Conservation (phyloP, 2,888 invertebrate species). For the Lepidochitona cinerea region DNA sequence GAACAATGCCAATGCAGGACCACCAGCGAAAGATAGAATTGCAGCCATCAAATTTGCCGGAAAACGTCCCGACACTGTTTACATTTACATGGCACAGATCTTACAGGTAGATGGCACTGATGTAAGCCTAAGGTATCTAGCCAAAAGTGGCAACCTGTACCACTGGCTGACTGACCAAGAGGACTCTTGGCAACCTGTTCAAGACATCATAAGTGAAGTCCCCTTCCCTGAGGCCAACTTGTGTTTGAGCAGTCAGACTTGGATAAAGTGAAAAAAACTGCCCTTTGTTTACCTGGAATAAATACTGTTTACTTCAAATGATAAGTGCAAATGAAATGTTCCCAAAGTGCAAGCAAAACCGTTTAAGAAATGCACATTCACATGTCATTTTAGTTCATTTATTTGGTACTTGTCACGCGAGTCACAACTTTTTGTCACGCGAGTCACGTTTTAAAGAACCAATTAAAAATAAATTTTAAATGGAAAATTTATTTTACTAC, state of each 20-base stretch:
- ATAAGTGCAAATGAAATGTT: no score
- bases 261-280: background rate
- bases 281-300: background rate
- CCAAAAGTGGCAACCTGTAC: background rate
- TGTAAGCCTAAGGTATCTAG: background rate
- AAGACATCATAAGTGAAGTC: background rate
- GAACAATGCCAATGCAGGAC: background rate
- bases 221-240: background rate
- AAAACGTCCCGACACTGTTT: background rate
- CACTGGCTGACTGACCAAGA: background rate
- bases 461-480: background rate
- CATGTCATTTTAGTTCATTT: background rate
- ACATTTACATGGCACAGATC: conserved; percentile 2
- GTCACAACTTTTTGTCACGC: conserved; percentile 2
- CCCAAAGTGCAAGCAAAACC: background rate
- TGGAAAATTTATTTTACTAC: background rate
- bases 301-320: conserved; percentile 7
- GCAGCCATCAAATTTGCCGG: background rate
- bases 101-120: background rate
- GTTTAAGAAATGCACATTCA: background rate
- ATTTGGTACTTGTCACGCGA: background rate
- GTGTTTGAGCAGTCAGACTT: background rate
- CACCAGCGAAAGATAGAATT: background rate
- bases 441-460: background rate
- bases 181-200: background rate